Conservation (phyloP, 2,797 vertebrate species). For the Sebastes iracundus region DNA sequence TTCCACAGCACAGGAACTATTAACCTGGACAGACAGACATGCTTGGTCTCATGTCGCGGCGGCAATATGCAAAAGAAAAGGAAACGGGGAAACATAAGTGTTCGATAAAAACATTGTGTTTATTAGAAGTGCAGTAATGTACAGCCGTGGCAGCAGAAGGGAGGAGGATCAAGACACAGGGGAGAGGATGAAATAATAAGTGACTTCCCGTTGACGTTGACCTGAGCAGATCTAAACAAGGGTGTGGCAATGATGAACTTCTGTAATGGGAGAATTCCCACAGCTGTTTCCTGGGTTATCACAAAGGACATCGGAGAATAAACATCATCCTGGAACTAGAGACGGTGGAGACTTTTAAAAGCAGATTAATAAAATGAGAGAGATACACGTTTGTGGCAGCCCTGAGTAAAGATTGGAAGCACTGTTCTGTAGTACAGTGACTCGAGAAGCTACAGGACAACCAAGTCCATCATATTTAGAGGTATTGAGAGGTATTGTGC, state of each 20-base stretch:
- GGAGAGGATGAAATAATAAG: neutral
- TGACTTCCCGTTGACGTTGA: slow-evolving; percentile 39
- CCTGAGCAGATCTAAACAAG: slow-evolving; percentile 50
- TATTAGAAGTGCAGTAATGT: slow-evolving; percentile 71
- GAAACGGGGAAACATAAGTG: neutral
- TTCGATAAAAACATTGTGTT: slow-evolving; percentile 68
- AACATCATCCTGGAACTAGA: slow-evolving; percentile 1
- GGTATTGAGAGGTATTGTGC: slow-evolving; percentile 37
- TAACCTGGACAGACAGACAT: neutral
- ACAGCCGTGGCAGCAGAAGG: slow-evolving; percentile 58
- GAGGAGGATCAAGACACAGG: slow-evolving; percentile 60
- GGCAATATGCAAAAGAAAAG: neutral
- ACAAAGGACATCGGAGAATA: slow-evolving; percentile 2
- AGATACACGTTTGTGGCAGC: slow-evolving; percentile 5
- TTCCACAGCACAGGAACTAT: no score
- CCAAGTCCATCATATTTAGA: slow-evolving; percentile 7
- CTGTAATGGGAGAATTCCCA: slow-evolving; percentile 20
- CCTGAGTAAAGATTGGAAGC: slow-evolving; percentile 59
- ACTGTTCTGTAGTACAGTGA: slow-evolving; percentile 26
- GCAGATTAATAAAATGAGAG: neutral
- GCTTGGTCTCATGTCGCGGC: no score
- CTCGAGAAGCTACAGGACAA: slow-evolving; percentile 33
- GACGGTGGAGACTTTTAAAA: neutral
- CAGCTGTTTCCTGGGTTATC: slow-evolving; percentile 29
- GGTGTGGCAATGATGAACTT: slow-evolving; percentile 4